Conservation (phyloP, 1,140 invertebrate species). For the Yoshiicerus persimilis region DNA sequence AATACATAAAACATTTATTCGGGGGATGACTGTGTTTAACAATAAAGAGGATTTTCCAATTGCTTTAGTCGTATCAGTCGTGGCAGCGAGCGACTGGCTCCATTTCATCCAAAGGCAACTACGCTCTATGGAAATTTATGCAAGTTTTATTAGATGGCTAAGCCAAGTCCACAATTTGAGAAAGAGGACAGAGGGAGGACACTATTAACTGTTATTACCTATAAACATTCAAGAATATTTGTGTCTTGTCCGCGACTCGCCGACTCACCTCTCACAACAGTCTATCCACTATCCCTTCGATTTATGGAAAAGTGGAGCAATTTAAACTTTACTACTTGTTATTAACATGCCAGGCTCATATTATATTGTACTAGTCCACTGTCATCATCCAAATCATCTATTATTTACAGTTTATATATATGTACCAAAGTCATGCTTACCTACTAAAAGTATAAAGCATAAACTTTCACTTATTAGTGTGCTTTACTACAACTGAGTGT, state of each 20-base stretch:
- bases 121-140: not conserved
- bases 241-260: not conserved
- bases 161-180: constrained; percentile 12
- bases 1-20: constrained; percentile 8
- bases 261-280: not conserved
- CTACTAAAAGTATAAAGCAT: not conserved
- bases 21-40: not conserved
- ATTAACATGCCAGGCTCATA: not conserved
- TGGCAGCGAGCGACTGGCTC: not conserved
- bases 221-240: constrained; percentile 2
- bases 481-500: no score
- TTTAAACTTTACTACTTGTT: not conserved
- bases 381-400: not conserved
- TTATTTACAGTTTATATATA: not conserved
- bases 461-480: no score
- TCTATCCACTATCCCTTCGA: not conserved
- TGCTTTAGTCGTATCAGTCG: not conserved
- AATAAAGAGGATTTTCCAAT: not conserved
- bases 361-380: not conserved
- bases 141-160: constrained; percentile 14
- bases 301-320: not conserved
- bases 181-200: constrained; percentile 6
- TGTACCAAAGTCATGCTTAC: not conserved
- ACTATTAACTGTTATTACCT: constrained; percentile 2
- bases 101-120: not conserved